phyloP scores from a whole-genome alignment of 37 sponge, comb jelly and placozoan species.

The Corticium candelabrum region DNA sequence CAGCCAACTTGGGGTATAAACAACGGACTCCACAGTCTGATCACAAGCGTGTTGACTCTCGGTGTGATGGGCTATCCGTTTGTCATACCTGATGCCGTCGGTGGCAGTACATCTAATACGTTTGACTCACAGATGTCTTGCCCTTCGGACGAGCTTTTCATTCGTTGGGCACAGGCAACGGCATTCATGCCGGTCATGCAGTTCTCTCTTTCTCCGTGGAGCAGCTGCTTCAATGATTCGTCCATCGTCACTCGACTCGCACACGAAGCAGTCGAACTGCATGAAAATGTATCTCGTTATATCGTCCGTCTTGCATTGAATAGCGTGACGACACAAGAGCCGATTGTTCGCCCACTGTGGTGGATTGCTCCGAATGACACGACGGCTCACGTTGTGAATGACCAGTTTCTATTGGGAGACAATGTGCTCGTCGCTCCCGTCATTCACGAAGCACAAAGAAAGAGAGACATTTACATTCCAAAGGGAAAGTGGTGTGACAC shows the following conservation, averaged over 20 bases:
- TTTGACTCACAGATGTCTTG: background rate
- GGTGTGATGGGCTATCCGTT: constrained; percentile 71
- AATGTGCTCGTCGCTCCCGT: constrained; percentile 60
- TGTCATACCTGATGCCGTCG: constrained; percentile 60
- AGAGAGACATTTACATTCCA: constrained; percentile 11
- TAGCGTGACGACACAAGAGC: constrained; percentile 18
- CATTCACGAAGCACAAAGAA: background rate
- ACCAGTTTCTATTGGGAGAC: constrained; percentile 76
- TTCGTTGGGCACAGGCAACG: constrained; percentile 66
- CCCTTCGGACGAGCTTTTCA: constrained; percentile 38
- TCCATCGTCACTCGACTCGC: background rate
- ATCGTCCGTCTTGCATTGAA: constrained; percentile 18
- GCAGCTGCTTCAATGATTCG: background rate
- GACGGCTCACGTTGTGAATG: constrained; percentile 19
- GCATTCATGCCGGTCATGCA: constrained; percentile 77
- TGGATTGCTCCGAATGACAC: constrained; percentile 47
- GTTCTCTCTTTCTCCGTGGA: constrained; percentile 66
- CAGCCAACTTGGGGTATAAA: constrained; percentile 42
- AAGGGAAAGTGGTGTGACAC: background rate
- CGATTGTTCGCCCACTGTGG: constrained; percentile 85
- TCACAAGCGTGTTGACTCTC: constrained; percentile 56
- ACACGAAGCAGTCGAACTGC: constrained; percentile 16
- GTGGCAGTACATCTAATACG: constrained; percentile 21
- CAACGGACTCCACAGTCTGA: constrained; percentile 60
- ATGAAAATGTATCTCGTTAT: background rate